These are phyloP conservation scores for Paraescarpia echinospica DNA, from an alignment of 1,140 invertebrate species.

Conservation along the genomic window DNA sequence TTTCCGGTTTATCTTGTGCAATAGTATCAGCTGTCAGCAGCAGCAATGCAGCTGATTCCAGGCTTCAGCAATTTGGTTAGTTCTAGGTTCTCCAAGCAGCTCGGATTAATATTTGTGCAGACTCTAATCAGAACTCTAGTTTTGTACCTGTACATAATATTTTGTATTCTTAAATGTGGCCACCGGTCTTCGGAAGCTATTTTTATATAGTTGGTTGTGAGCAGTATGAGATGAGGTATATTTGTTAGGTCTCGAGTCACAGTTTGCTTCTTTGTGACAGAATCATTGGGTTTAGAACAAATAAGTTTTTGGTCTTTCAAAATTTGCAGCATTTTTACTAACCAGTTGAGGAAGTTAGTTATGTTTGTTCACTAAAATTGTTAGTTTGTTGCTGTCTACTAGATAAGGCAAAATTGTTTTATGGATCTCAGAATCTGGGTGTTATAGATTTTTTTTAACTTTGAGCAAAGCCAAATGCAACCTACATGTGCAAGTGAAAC, in stretches of 20 bases:
- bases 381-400: not conserved
- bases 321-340: not conserved
- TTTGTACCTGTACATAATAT: slow-evolving; percentile 1
- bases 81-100: not conserved
- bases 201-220: slow-evolving; percentile 6
- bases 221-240: not conserved
- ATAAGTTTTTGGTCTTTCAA: not conserved
- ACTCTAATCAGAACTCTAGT: not conserved
- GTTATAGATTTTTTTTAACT: not conserved
- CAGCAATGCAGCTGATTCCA: not conserved
- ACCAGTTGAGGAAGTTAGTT: not conserved
- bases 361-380: slow-evolving; percentile 6
- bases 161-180: not conserved
- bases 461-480: not conserved
- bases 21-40: not conserved
- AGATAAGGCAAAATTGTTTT: slow-evolving; percentile 1
- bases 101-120: not conserved
- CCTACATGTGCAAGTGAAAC: not conserved
- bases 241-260: not conserved
- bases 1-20: not conserved
- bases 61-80: not conserved
- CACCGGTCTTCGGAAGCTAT: not conserved
- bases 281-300: not conserved
- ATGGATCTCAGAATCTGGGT: not conserved
- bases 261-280: not conserved